These are phyloP conservation scores for Ctenosaura bakeri DNA, from an alignment of 2,797 vertebrate species.

Conservation along the genomic window DNA sequence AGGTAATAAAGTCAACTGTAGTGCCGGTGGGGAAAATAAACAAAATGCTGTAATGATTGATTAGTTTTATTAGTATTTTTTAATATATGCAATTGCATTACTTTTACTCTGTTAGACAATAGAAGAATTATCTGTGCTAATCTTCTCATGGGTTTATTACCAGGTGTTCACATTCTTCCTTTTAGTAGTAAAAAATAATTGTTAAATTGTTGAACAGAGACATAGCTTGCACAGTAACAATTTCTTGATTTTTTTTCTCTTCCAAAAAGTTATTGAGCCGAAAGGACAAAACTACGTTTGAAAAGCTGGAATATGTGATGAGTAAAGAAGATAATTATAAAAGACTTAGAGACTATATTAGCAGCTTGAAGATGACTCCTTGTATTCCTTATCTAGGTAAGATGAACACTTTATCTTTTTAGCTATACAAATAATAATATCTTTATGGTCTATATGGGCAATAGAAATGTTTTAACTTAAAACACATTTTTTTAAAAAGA, in stretches of 20 bases:
- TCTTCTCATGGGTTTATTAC: not conserved
- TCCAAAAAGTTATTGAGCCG: slow-evolving; percentile 91
- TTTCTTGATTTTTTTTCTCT: slow-evolving; percentile 54
- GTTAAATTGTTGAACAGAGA: not conserved
- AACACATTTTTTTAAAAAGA: not conserved
- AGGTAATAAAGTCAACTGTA: not conserved
- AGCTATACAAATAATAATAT: not conserved
- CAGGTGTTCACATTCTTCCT: not conserved
- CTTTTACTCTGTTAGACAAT: not conserved
- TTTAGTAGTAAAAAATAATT: not conserved
- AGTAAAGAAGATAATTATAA: slow-evolving; percentile 99
- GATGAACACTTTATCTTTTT: slow-evolving; percentile 37
- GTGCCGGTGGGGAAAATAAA: not conserved
- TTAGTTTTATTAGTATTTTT: too few relatives aligned
- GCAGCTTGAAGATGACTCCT: slow-evolving; percentile 98
- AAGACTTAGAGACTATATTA: slow-evolving; percentile 95
- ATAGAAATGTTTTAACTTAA: not conserved
- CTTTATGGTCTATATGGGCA: not conserved
- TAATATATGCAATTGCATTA: too few relatives aligned
- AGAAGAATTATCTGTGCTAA: not conserved
- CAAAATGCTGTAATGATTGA: too few relatives aligned
- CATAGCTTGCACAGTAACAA: not conserved
- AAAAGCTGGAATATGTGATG: slow-evolving; percentile 97
- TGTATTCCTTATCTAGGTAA: slow-evolving; percentile 99
- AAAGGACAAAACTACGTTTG: slow-evolving; percentile 97